Base-by-base conservation (phyloP, 2,888 invertebrate genomes). In the Neuroscelio doddi region DNA sequence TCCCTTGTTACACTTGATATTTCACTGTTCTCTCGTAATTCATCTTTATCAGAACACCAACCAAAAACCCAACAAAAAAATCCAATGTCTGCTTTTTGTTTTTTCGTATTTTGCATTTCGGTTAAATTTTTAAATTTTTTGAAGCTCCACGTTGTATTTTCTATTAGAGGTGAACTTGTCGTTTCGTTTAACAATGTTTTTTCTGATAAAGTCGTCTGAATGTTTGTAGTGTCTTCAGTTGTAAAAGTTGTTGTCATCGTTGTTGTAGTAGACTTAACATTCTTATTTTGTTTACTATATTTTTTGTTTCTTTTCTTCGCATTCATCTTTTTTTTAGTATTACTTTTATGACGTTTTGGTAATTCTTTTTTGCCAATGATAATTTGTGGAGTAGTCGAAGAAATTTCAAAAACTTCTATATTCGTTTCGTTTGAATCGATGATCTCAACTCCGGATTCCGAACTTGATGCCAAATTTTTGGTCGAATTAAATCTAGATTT, bases 301-400 rank as follows among this genome's bases (percentile, higher is more conserved):
- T 57, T 57, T 8, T 46, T 61, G 1, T 27, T 34, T 1, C 7
- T 17, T 3, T 36, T 63, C 21, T 34, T 50, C 12, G 58, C 36
- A 14, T 51, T 66, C 26, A 14, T 10, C 9, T 56, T 50, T 9
- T 24, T 10, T 15, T 51, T 59, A 12, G 56, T 59, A 3, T 49
- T 50, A 7, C 8, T 34, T 14, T 29, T 51, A 21, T 5, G 21
- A 5, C 3, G 2, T 21, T 21, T 21, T 21, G 21, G 21, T 21
- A 3, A 3, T 21, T 21, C 21, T 5, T 2, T 21, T 5, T 3
- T 5, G 21, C 21, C 5, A 21, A 21, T 5, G 2, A 5, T 5
- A 5, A 5, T 21, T 21, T 21, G 2, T 5, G 5, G 2, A 2
- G 21, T 21, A 5, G 21, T 21, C 5, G 21, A 3, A 2, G 9